Conservation (phyloP, 2,888 invertebrate genomes). For the Heliothis peltigera region DNA sequence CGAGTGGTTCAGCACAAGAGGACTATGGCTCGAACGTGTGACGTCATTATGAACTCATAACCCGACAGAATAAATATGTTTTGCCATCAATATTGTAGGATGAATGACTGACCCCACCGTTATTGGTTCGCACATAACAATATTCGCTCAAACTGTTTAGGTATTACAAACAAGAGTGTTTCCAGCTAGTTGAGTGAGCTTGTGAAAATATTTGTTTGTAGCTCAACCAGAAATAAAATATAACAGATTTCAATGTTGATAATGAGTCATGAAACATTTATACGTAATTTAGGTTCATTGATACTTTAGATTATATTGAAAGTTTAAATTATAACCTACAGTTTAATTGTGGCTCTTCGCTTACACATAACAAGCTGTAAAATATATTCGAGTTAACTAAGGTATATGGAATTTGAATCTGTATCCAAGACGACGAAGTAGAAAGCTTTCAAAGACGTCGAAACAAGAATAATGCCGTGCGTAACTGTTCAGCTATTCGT, state of each 20-base stretch:
- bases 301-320: not conserved
- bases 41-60: constrained; percentile 26
- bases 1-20: constrained; percentile 36
- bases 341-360: not conserved
- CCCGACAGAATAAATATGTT: constrained; percentile 25
- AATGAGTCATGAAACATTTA: not conserved
- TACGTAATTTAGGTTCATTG: not conserved
- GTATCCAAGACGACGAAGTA: constrained; percentile 16
- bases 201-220: constrained; percentile 1
- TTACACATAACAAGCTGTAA: not conserved
- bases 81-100: constrained; percentile 15
- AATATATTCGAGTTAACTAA: constrained; percentile 1
- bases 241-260: not conserved
- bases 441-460: constrained; percentile 26
- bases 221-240: not conserved
- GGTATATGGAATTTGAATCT: constrained; percentile 16
- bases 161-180: constrained; percentile 6
- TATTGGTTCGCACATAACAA: constrained; percentile 14
- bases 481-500: constrained; percentile 48
- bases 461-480: constrained; percentile 48
- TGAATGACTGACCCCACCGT: constrained; percentile 6
- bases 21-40: constrained; percentile 37
- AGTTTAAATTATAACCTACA: not conserved
- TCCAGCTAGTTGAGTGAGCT: not conserved
- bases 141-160: constrained; percentile 1